Percentiles rank a stretch among this genome's conserved stretches.
Evolutionary conservation across 2,888 invertebrate genomes (phyloP).

Genomic region (Aphodius granarius): DNA sequence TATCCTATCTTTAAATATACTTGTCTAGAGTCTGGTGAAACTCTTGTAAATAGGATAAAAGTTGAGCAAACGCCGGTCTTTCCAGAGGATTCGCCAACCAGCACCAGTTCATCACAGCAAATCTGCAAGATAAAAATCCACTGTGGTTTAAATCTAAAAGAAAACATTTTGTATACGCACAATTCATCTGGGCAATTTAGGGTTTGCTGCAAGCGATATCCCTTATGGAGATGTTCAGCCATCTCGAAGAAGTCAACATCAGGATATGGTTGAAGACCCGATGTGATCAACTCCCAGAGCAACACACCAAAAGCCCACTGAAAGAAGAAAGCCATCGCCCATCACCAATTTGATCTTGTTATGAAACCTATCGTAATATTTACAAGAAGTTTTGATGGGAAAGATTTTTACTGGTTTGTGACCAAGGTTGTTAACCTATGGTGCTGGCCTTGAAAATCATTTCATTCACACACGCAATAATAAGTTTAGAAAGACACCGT

Average conservation of each 20-base stretch:
- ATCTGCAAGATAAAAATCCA: no score
- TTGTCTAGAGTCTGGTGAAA: conserved; percentile 72
- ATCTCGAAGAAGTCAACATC: conserved; percentile 94
- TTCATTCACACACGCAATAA: conserved; percentile 39
- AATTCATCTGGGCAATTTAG: conserved; percentile 94
- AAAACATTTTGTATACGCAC: conserved; percentile 61
- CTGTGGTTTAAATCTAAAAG: no score
- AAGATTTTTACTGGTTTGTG: conserved; percentile 33
- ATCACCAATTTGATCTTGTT: background rate
- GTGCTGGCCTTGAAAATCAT: conserved; percentile 39
- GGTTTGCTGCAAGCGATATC: conserved; percentile 88
- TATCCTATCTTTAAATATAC: conserved; percentile 58
- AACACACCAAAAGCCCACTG: conserved; percentile 96
- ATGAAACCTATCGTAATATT: no score
- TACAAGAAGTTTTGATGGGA: background rate
- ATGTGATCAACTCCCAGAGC: conserved; percentile 90
- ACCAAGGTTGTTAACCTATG: conserved; percentile 40
- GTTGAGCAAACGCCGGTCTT: conserved; percentile 70
- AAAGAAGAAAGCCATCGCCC: conserved; percentile 30
- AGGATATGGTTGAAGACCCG: conserved; percentile 86
- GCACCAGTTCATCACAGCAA: conserved; percentile 75
- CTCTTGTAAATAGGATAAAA: conserved; percentile 71
- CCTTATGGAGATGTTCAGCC: conserved; percentile 82
- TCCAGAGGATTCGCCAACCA: conserved; percentile 68
- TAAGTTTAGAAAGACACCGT: background rate